phyloP scores from a whole-genome alignment of 2,797 vertebrate genomes.

The Lacerta viridis region DNA sequence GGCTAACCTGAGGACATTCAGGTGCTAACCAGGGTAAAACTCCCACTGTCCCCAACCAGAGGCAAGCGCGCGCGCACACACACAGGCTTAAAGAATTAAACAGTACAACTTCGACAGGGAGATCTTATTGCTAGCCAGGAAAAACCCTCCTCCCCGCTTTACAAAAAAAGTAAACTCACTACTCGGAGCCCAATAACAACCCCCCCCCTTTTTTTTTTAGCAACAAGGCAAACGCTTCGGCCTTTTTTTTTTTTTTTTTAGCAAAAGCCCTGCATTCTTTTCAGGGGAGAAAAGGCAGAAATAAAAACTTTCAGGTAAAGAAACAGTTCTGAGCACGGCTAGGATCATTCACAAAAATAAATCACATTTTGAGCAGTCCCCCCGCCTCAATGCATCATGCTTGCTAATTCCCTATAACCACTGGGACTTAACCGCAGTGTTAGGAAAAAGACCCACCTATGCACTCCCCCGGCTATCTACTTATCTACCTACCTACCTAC shows the following conservation, averaged over 20 bases:
- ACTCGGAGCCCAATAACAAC: background rate
- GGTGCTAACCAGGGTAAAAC: background rate
- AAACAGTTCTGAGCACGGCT: background rate
- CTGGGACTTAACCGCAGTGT: slow-evolving; percentile 76
- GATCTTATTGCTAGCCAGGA: too few species aligned
- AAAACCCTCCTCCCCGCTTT: background rate
- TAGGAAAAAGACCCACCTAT: background rate
- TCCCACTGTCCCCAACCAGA: too few species aligned
- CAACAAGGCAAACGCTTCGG: slow-evolving; percentile 12
- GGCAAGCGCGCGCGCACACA: too few species aligned
- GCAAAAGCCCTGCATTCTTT: slow-evolving; percentile 25
- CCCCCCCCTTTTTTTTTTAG: background rate
- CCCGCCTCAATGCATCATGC: background rate
- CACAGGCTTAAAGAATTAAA: too few species aligned
- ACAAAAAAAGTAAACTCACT: slow-evolving; percentile 2
- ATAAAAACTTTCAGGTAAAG: slow-evolving; percentile 20
- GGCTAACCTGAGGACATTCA: too few species aligned
- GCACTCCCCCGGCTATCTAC: background rate
- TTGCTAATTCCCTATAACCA: slow-evolving; percentile 3
- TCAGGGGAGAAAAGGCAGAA: slow-evolving; percentile 17
- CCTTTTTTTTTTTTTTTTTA: background rate
- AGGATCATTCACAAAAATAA: background rate
- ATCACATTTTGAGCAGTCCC: too few species aligned
- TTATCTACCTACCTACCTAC: background rate
- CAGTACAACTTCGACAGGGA: too few species aligned